Conservation (phyloP, 2,888 invertebrate genomes). For the Hedychridium roseum region DNA sequence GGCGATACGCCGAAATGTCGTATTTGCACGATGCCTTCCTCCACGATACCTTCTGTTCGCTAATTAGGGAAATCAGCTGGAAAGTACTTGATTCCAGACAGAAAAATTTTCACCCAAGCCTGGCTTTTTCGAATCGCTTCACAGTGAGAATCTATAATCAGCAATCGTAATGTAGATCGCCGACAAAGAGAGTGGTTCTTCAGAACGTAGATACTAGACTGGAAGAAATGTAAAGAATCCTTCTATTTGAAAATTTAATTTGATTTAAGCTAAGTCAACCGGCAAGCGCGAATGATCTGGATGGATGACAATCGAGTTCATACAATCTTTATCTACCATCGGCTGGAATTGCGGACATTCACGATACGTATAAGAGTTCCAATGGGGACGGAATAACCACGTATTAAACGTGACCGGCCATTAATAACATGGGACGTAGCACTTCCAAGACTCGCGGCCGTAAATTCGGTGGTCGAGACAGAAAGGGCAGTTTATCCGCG, state of each 20-base stretch:
- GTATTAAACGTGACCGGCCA: constrained; percentile 23
- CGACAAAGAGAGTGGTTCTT: no score
- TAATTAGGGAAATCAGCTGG: constrained; percentile 25
- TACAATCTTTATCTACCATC: no score
- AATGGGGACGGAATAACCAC: constrained; percentile 9
- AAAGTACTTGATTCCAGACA: constrained; percentile 15
- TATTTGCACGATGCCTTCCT: constrained; percentile 3
- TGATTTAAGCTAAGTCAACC: no score
- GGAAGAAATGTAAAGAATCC: no score
- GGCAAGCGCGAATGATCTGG: no score
- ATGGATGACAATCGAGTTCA: no score
- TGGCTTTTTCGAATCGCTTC: no score
- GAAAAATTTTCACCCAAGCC: no score
- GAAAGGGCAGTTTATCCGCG: constrained; percentile 25
- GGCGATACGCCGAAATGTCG: constrained; percentile 11
- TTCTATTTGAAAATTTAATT: no score
- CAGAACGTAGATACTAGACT: no score
- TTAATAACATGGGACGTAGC: constrained; percentile 26
- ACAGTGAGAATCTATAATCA: no score
- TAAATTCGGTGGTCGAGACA: constrained; percentile 23
- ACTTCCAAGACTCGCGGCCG: constrained; percentile 23
- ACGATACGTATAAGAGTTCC: constrained; percentile 15
- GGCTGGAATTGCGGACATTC: constrained; percentile 15
- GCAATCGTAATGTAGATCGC: no score
- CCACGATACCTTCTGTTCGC: constrained; percentile 12